Conservation (phyloP, 1,140 invertebrate genomes). For the Octopus bimaculoides region DNA sequence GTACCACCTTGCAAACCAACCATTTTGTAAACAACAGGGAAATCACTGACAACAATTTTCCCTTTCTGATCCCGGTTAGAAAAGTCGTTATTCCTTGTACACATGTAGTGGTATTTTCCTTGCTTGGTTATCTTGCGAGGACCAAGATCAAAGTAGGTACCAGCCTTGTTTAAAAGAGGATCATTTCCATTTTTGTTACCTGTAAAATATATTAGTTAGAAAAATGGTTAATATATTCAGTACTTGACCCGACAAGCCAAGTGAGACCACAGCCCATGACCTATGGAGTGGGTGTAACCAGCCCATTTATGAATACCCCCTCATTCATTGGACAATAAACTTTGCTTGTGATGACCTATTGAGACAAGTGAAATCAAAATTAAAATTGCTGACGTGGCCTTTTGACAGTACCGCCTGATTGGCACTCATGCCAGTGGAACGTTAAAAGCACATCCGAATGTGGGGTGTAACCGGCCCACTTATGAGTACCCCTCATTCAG, state of each 20-base stretch:
- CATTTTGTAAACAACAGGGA: slow-evolving; percentile 23
- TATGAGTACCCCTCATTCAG: no score
- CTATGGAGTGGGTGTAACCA: background rate
- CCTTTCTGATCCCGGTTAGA: slow-evolving; percentile 57
- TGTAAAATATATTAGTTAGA: slow-evolving; percentile 21
- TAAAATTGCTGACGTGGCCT: no score
- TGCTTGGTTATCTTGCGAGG: slow-evolving; percentile 36
- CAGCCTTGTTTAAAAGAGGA: slow-evolving; percentile 52
- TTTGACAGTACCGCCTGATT: no score
- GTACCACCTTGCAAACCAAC: slow-evolving; percentile 50
- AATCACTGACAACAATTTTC: slow-evolving; percentile 32
- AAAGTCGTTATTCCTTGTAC: slow-evolving; percentile 57
- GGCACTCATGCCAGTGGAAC: no score
- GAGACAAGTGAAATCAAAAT: no score
- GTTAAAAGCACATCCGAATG: no score
- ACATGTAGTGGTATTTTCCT: slow-evolving; percentile 54
- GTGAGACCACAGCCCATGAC: background rate
- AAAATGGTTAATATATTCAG: background rate
- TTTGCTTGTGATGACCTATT: no score
- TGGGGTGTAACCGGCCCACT: no score
- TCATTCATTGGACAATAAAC: no score
- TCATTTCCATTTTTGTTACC: slow-evolving; percentile 48
- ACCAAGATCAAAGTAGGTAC: slow-evolving; percentile 55
- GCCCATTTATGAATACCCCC: background rate
- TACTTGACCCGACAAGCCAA: background rate